Evolutionary conservation across 2,888 invertebrate species (phyloP).

Genomic region (Tetrapedia diversipes): DNA sequence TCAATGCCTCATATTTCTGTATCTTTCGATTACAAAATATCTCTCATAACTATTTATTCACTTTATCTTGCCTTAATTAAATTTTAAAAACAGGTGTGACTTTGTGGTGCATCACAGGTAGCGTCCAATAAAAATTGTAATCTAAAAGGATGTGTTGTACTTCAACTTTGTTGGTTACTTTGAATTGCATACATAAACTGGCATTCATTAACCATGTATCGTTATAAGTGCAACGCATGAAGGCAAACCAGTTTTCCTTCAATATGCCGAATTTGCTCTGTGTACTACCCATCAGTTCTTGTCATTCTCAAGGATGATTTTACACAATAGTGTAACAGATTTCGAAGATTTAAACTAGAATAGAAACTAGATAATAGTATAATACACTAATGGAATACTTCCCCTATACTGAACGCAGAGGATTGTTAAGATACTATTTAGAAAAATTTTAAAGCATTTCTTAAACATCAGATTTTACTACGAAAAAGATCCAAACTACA

Average conservation of each 20-base stretch:
- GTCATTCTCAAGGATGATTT: constrained; percentile 56
- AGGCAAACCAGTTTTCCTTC: constrained; percentile 65
- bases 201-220: constrained; percentile 37
- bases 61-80: constrained; percentile 26
- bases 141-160: constrained; percentile 26
- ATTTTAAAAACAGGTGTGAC: constrained; percentile 50
- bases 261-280: constrained; percentile 57
- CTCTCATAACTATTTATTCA: not conserved
- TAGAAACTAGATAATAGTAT: too few relatives aligned
- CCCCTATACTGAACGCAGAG: not conserved
- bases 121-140: constrained; percentile 25
- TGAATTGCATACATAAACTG: constrained; percentile 19
- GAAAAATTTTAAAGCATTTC: too few relatives aligned
- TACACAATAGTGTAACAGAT: constrained; percentile 36
- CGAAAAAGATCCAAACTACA: not conserved
- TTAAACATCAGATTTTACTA: not conserved
- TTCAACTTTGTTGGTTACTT: constrained; percentile 30
- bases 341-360: constrained; percentile 6
- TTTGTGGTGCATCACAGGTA: not conserved
- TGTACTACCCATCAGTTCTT: constrained; percentile 45
- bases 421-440: too few relatives aligned
- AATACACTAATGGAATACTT: too few relatives aligned
- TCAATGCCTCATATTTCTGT: not conserved
- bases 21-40: not conserved
- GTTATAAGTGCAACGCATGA: constrained; percentile 48